phyloP scores from a whole-genome alignment of 2,888 invertebrate genomes.

The Aradus depressus region DNA sequence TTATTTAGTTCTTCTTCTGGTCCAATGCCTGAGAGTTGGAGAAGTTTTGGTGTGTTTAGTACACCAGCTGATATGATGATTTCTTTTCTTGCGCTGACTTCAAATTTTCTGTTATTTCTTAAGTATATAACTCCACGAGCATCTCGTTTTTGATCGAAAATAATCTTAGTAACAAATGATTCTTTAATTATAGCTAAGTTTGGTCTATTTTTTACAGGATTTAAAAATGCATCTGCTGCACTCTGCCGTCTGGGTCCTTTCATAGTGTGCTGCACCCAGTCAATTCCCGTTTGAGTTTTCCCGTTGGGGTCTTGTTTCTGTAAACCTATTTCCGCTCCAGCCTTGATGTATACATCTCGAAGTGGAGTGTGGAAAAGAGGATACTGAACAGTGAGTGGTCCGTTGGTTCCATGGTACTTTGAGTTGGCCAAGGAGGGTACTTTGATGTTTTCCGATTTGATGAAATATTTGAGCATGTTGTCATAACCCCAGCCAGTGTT shows the following conservation, averaged over 20 bases:
- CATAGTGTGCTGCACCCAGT: conserved; percentile 77
- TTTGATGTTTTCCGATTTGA: conserved; percentile 81
- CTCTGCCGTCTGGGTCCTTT: conserved; percentile 62
- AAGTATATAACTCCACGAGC: conserved; percentile 75
- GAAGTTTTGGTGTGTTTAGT: too few relatives aligned
- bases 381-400: too few relatives aligned
- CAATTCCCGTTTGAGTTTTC: conserved; percentile 73
- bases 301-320: conserved; percentile 79
- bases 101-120: too few relatives aligned
- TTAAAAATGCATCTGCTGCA: conserved; percentile 73
- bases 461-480: conserved; percentile 70
- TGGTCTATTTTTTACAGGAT: conserved; percentile 62
- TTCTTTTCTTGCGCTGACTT: too few relatives aligned
- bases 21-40: too few relatives aligned
- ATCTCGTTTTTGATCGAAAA: conserved; percentile 48
- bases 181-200: conserved; percentile 77
- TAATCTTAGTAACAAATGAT: conserved; percentile 47
- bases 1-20: too few relatives aligned
- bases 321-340: conserved; percentile 72
- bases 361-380: too few relatives aligned
- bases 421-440: too few relatives aligned
- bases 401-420: too few relatives aligned
- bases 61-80: too few relatives aligned
- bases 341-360: too few relatives aligned
- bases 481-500: conserved; percentile 80